Conservation (phyloP, 2,888 invertebrate genomes). For the Choristoneura rosaceana region DNA sequence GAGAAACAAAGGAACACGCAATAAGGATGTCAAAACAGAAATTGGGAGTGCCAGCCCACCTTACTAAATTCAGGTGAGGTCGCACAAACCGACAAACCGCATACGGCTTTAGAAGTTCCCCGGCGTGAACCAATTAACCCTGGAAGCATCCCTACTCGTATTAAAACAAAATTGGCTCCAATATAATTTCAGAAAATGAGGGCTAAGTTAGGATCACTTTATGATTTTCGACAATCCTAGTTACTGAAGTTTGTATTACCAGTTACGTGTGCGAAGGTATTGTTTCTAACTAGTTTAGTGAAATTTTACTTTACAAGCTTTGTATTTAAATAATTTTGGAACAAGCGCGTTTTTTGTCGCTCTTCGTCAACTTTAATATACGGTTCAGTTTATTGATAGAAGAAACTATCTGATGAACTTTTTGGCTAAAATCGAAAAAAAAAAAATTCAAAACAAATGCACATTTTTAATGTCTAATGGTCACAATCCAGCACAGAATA, state of each 20-base stretch:
- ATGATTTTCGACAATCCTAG: conserved; percentile 45
- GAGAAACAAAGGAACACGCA: background rate
- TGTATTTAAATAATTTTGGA: background rate
- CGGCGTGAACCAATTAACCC: conserved; percentile 70
- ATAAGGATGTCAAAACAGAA: conserved; percentile 40
- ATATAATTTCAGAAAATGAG: conserved; percentile 71
- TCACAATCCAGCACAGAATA: no score
- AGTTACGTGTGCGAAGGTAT: conserved; percentile 16
- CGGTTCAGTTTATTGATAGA: no score
- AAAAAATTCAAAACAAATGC: no score
- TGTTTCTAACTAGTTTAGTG: conserved; percentile 26
- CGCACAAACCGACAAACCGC: conserved; percentile 63
- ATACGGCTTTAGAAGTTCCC: conserved; percentile 70
- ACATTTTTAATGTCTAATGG: no score
- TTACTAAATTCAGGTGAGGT: conserved; percentile 41
- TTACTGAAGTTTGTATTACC: conserved; percentile 33
- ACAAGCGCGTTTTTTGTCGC: no score
- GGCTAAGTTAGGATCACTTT: conserved; percentile 55
- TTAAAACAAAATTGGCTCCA: conserved; percentile 74
- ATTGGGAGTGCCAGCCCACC: conserved; percentile 42
- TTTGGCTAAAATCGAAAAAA: no score
- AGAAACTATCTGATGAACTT: no score
- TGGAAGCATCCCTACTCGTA: conserved; percentile 55
- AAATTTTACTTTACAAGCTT: background rate
- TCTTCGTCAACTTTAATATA: no score